phyloP scores from a whole-genome alignment of 2,113 vertebrate species.

The Pelusios castaneus region DNA sequence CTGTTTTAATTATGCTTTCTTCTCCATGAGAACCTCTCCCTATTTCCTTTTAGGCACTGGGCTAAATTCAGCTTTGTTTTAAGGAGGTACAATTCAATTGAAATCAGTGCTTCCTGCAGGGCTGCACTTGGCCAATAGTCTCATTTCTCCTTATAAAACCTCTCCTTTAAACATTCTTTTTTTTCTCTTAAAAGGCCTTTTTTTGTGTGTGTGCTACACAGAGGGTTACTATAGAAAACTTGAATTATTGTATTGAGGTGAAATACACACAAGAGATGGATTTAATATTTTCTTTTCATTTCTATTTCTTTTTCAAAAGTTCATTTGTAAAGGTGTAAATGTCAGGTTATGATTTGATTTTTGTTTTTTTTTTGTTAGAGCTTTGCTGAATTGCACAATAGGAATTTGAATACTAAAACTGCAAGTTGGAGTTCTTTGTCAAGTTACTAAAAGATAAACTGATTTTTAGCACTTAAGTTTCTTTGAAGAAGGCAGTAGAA shows the following conservation, averaged over 20 bases:
- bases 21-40: rapidly evolving
- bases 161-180: background rate
- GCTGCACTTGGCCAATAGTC: background rate
- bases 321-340: background rate
- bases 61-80: background rate
- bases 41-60: background rate
- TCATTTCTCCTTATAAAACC: background rate
- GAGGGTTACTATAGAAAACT: background rate
- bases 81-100: background rate
- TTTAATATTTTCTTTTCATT: background rate
- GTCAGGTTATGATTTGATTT: background rate
- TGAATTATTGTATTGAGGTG: background rate
- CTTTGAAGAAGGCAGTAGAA: background rate
- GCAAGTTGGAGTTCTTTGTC: background rate
- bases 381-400: background rate
- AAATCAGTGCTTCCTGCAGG: background rate
- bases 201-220: background rate
- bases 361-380: background rate
- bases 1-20: background rate
- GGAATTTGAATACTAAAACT: background rate
- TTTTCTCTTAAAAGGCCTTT: rapidly evolving
- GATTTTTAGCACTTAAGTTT: background rate
- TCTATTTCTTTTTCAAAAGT: background rate
- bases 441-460: background rate
- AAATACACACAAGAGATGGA: background rate